A percentile compares a stretch with the other conserved stretches of the same genome.
phyloP scores from a whole-genome alignment of 1,140 invertebrate genomes.

The Phenacoccus solenopsis region DNA sequence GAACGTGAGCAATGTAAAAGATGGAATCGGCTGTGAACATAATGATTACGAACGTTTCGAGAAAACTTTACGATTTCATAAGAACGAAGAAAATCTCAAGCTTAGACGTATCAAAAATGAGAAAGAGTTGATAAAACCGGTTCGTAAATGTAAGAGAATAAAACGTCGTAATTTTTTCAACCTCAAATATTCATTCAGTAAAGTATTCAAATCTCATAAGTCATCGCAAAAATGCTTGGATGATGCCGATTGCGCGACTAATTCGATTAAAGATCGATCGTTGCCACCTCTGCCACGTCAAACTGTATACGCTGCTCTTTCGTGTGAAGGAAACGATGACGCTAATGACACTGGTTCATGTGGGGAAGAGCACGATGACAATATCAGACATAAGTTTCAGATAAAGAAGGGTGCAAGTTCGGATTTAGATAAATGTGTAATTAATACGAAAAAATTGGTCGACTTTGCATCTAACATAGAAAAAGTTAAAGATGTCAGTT shows the following conservation, averaged over 20 bases:
- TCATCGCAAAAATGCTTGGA: constrained; percentile 24
- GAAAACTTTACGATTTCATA: not conserved
- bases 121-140: not conserved
- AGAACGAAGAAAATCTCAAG: not conserved
- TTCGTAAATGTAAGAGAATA: not conserved
- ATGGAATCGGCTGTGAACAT: not conserved
- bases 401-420: not conserved
- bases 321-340: constrained; percentile 30
- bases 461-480: constrained; percentile 86
- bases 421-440: constrained; percentile 24
- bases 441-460: constrained; percentile 38
- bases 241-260: constrained; percentile 28
- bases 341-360: constrained; percentile 28
- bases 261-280: constrained; percentile 49
- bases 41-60: not conserved
- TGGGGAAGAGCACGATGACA: constrained; percentile 31
- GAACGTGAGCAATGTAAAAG: not conserved
- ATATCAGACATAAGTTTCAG: not conserved
- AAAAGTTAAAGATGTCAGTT: constrained; percentile 83
- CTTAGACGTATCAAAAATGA: not conserved
- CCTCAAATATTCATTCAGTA: constrained; percentile 74
- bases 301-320: constrained; percentile 22
- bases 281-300: constrained; percentile 57
- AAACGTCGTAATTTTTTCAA: constrained; percentile 39
- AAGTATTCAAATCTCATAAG: constrained; percentile 58